Evolutionary conservation across 2,113 vertebrate genomes (phyloP).

Genomic region (Pardalotus punctatus): DNA sequence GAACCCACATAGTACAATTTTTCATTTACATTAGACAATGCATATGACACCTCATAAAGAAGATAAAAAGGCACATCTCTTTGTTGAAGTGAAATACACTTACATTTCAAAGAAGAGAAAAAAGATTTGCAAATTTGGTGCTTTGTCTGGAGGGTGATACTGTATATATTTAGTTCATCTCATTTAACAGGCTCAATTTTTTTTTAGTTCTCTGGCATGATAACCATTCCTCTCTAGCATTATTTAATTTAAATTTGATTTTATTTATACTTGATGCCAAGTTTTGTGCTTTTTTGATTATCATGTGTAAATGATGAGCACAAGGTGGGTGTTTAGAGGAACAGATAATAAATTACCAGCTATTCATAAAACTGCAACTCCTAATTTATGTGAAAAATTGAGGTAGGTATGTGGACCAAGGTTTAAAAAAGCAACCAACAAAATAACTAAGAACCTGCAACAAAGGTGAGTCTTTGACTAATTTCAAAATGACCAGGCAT

Average conservation of each 20-base stretch:
- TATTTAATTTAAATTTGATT: background rate
- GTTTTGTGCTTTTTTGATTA: background rate
- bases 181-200: background rate
- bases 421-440: background rate
- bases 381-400: background rate
- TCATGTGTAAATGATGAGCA: background rate
- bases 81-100: background rate
- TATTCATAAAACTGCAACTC: background rate
- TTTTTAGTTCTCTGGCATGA: background rate
- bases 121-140: background rate
- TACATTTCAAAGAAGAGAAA: background rate
- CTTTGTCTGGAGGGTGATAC: background rate
- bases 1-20: background rate
- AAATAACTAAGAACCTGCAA: background rate
- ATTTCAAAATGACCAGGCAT: background rate
- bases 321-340: background rate
- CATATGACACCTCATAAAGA: background rate
- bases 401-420: background rate
- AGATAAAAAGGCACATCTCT: constrained; percentile 2
- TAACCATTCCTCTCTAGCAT: background rate
- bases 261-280: background rate
- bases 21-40: background rate
- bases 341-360: background rate
- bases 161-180: background rate
- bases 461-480: background rate